phyloP scores from a whole-genome alignment of 2,888 invertebrate genomes.

The Dryobota labecula region DNA sequence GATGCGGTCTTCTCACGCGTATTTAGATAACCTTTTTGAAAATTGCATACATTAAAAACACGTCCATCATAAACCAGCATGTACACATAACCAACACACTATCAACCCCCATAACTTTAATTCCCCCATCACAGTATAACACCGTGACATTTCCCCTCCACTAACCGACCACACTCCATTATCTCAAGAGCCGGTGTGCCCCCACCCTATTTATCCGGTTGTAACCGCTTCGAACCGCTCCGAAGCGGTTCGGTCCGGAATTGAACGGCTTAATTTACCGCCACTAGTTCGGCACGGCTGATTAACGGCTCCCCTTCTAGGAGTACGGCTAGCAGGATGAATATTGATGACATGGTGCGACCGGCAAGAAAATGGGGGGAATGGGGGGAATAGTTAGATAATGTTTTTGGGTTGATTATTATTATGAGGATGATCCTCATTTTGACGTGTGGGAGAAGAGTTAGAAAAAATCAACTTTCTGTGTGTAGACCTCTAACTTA shows the following conservation, averaged over 20 bases:
- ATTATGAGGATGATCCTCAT: constrained; percentile 1
- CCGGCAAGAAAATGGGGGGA: not conserved
- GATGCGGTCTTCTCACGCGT: too few relatives aligned
- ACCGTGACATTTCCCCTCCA: constrained; percentile 22
- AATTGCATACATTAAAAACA: not conserved
- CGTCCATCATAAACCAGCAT: constrained; percentile 1
- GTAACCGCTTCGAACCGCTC: constrained; percentile 65
- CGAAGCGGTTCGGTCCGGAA: constrained; percentile 61
- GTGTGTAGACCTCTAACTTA: too few relatives aligned
- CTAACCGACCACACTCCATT: constrained; percentile 39
- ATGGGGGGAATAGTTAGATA: not conserved
- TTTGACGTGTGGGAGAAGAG: not conserved
- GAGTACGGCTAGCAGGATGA: constrained; percentile 54
- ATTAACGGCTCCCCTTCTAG: constrained; percentile 64
- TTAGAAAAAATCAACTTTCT: too few relatives aligned
- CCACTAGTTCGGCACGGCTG: constrained; percentile 60
- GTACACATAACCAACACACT: not conserved
- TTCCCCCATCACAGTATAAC: not conserved
- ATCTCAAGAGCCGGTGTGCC: constrained; percentile 55
- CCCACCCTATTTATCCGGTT: constrained; percentile 60
- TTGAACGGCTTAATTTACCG: constrained; percentile 67
- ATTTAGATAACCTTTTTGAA: not conserved
- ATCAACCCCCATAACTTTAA: constrained; percentile 23
- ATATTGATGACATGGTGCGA: constrained; percentile 61
- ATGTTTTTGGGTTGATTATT: constrained; percentile 37